Evolutionary conservation across 2,888 invertebrate species (phyloP).

Genomic region (Dilophus febrilis): DNA sequence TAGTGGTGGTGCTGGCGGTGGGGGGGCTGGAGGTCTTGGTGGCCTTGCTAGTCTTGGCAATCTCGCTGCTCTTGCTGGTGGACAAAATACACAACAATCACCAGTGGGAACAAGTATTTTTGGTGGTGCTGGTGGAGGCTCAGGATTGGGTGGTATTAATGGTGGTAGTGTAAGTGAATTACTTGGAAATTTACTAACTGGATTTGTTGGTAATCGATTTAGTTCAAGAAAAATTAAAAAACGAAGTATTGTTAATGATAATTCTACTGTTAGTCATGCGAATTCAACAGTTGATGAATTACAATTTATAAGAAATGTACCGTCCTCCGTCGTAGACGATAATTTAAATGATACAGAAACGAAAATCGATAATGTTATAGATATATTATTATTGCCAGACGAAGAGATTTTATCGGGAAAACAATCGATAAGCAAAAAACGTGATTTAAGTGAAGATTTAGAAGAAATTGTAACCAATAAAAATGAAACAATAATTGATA

Average conservation of each 20-base stretch:
- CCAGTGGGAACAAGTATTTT: too few relatives aligned
- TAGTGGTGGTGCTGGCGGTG: background rate
- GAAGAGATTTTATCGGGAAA: background rate
- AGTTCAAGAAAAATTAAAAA: conserved; percentile 7
- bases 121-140: background rate
- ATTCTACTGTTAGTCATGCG: background rate
- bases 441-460: background rate
- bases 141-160: too few relatives aligned
- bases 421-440: background rate
- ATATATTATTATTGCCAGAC: too few relatives aligned
- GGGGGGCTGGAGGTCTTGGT: background rate
- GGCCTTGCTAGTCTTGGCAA: too few relatives aligned
- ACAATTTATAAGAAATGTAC: too few relatives aligned
- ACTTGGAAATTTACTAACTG: conserved; percentile 12
- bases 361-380: too few relatives aligned
- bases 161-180: background rate
- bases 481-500: background rate
- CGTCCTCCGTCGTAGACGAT: too few relatives aligned
- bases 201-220: conserved; percentile 9
- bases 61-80: too few relatives aligned
- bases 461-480: background rate
- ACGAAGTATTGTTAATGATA: conserved; percentile 6
- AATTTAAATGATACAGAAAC: too few relatives aligned
- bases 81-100: too few relatives aligned
- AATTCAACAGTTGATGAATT: too few relatives aligned